Evolutionary conservation across 2,113 vertebrate genomes (phyloP).

Genomic region (Anguilla japonica): DNA sequence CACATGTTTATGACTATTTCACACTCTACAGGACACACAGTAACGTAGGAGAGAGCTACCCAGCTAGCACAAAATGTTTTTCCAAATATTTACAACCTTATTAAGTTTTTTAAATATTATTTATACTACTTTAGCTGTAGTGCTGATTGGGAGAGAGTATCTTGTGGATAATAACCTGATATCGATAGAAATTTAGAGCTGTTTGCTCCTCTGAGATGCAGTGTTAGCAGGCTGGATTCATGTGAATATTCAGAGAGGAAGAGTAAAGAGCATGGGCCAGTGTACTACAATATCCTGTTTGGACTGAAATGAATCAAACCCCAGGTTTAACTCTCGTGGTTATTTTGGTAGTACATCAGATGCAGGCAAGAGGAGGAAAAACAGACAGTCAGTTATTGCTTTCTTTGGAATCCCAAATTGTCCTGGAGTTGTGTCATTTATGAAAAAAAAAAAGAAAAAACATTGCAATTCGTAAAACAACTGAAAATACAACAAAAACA

Average conservation of each 20-base stretch:
- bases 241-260: slow-evolving; percentile 41
- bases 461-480: slow-evolving; percentile 20
- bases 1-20: too few species aligned
- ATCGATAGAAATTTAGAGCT: neutral
- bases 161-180: neutral
- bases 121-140: too few species aligned
- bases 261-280: slow-evolving; percentile 53
- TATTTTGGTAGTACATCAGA: slow-evolving; percentile 15
- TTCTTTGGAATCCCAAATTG: slow-evolving; percentile 24
- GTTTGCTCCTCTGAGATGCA: slow-evolving; percentile 38
- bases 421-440: slow-evolving; percentile 18
- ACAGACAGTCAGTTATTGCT: neutral
- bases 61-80: too few species aligned
- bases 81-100: too few species aligned
- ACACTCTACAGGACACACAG: too few species aligned
- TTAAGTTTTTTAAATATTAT: too few species aligned
- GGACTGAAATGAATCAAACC: slow-evolving; percentile 41
- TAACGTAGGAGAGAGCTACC: too few species aligned
- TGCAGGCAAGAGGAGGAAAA: slow-evolving; percentile 12
- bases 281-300: slow-evolving; percentile 69
- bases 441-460: slow-evolving; percentile 5
- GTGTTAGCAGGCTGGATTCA: slow-evolving; percentile 13
- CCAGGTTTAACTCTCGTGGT: slow-evolving; percentile 27
- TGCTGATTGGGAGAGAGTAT: too few species aligned
- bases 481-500: slow-evolving; percentile 10